phyloP scores from a whole-genome alignment of 1,140 invertebrate species.

The Bombus affinis region DNA sequence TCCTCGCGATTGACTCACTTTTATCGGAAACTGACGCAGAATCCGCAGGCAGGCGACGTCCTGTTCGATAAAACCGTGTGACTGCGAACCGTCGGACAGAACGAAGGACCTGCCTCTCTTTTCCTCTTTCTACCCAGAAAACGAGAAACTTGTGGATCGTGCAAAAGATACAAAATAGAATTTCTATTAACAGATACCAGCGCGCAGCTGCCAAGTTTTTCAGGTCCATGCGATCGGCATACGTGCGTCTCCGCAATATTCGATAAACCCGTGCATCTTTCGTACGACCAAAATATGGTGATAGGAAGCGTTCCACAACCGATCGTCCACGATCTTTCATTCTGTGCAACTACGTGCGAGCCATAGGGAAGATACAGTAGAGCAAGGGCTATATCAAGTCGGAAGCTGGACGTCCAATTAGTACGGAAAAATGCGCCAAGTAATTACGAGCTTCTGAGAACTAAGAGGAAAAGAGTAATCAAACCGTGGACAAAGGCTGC shows the following conservation, averaged over 20 bases:
- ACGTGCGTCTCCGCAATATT: too few species aligned
- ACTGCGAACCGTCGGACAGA: not conserved
- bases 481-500: not conserved
- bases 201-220: not conserved
- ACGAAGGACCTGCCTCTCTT: not conserved
- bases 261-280: too few species aligned
- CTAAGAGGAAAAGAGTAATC: not conserved
- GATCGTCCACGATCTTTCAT: too few species aligned
- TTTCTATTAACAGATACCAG: too few species aligned
- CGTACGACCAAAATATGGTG: too few species aligned
- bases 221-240: not conserved
- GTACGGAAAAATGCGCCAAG: not conserved
- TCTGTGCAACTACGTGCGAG: too few species aligned
- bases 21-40: conserved; percentile 29
- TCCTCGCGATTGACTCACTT: not conserved
- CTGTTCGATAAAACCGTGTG: conserved; percentile 37
- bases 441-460: conserved; percentile 9
- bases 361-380: too few species aligned
- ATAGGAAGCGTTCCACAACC: too few species aligned
- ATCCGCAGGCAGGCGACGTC: conserved; percentile 9
- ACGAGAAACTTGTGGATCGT: not conserved
- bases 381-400: not conserved
- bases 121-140: not conserved
- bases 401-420: not conserved
- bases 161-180: not conserved